phyloP scores from a whole-genome alignment of 2,797 vertebrate genomes.

The Leuciscus waleckii region DNA sequence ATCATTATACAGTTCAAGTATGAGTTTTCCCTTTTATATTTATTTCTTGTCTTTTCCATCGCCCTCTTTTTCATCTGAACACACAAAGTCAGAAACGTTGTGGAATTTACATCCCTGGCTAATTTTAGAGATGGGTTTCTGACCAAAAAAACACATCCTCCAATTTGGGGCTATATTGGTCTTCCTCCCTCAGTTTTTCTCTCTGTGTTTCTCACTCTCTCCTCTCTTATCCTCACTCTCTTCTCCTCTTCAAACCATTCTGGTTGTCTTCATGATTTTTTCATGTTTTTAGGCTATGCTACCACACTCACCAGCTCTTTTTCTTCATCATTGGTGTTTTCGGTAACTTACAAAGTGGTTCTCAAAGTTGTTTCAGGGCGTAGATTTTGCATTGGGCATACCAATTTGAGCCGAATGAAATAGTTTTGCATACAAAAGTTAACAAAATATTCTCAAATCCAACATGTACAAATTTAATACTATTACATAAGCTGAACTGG shows the following conservation, averaged over 20 bases:
- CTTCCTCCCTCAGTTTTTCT: conserved; percentile 66
- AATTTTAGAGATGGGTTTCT: conserved; percentile 84
- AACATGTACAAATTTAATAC: not conserved
- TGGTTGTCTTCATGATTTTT: conserved; percentile 33
- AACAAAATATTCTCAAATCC: conserved; percentile 4
- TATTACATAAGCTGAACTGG: not conserved
- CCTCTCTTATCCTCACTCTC: conserved; percentile 11
- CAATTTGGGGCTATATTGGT: conserved; percentile 83
- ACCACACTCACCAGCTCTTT: conserved; percentile 17
- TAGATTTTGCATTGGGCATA: not conserved
- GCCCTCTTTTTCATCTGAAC: conserved; percentile 68
- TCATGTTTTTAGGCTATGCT: not conserved
- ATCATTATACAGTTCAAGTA: conserved; percentile 66
- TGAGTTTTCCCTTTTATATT: conserved; percentile 51
- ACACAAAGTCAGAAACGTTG: conserved; percentile 68
- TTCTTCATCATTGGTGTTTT: conserved; percentile 8
- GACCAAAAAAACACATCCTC: conserved; percentile 86
- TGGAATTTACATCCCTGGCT: conserved; percentile 83
- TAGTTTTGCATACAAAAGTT: not conserved
- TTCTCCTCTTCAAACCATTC: conserved; percentile 20
- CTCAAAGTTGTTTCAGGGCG: not conserved
- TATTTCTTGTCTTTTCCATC: conserved; percentile 68
- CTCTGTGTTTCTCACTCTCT: conserved; percentile 44
- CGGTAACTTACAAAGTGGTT: not conserved
- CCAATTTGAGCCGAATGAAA: not conserved